phyloP scores from a whole-genome alignment of 2,888 invertebrate species.

The Imbricaverruca yamaguchii region DNA sequence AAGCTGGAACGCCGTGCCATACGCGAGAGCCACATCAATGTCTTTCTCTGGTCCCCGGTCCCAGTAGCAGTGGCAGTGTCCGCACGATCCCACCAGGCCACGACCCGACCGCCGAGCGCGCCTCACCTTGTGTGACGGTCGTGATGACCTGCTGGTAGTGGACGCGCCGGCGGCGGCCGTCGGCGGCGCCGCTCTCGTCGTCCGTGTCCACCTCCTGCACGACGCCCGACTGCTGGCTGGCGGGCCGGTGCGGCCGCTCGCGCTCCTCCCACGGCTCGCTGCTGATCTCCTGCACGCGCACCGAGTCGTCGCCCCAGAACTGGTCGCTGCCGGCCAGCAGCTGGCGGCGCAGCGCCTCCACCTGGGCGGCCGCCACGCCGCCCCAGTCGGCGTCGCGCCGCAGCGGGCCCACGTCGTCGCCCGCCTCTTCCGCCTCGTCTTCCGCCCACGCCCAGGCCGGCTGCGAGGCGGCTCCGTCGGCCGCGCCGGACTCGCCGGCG shows the following conservation, averaged over 20 bases:
- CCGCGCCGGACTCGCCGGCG: not conserved
- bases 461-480: not conserved
- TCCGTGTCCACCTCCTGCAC: constrained; percentile 7
- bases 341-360: not conserved
- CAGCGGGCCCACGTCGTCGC: not conserved
- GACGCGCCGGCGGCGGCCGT: not conserved
- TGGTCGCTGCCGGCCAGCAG: not conserved
- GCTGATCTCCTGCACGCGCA: constrained; percentile 14
- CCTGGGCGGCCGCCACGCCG: not conserved
- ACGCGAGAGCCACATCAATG: too few species aligned
- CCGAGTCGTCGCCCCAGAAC: not conserved
- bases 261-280: constrained; percentile 2
- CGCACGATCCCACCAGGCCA: too few species aligned
- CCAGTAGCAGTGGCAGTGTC: too few species aligned
- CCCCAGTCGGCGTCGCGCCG: not conserved
- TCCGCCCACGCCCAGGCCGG: not conserved
- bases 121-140: not conserved
- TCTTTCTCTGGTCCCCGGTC: too few species aligned
- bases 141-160: constrained; percentile 14
- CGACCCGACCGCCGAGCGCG: too few species aligned
- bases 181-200: not conserved
- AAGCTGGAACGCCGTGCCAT: too few species aligned
- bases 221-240: not conserved
- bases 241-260: not conserved
- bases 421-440: not conserved